Evolutionary conservation across 1,140 invertebrate species (phyloP).

Genomic region (Hyposmocoma kahamanoa): DNA sequence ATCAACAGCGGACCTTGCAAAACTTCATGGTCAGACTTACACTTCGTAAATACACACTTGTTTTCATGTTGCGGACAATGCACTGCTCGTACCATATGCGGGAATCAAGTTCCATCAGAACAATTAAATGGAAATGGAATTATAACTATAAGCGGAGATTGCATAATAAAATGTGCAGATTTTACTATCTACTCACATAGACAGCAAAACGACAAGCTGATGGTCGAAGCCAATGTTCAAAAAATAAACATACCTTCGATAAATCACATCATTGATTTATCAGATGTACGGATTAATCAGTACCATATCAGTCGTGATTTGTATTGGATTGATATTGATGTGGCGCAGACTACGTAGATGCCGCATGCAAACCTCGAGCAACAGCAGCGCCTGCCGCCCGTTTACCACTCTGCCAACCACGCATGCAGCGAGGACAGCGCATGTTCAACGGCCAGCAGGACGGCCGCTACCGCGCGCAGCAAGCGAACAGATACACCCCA

Average conservation of each 20-base stretch:
- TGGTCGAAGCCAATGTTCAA: background rate
- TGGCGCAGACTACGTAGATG: background rate
- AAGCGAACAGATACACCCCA: background rate
- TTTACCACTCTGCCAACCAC: background rate
- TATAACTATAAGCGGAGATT: background rate
- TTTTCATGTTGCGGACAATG: conserved; percentile 4
- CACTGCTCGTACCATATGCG: background rate
- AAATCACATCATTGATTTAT: conserved; percentile 1
- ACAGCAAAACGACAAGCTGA: background rate
- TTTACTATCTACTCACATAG: conserved; percentile 1
- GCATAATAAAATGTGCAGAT: background rate
- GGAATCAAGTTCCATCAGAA: conserved; percentile 1
- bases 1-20: background rate
- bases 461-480: background rate
- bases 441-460: background rate
- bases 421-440: background rate
- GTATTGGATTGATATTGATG: background rate
- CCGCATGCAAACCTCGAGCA: background rate
- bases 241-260: conserved; percentile 2
- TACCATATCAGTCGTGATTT: background rate
- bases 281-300: background rate
- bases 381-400: background rate
- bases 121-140: background rate
- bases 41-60: background rate
- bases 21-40: background rate